Percentiles rank a stretch among this genome's conserved stretches.
phyloP scores from a whole-genome alignment of 2,113 vertebrate genomes.

The Cepphus grylle region DNA sequence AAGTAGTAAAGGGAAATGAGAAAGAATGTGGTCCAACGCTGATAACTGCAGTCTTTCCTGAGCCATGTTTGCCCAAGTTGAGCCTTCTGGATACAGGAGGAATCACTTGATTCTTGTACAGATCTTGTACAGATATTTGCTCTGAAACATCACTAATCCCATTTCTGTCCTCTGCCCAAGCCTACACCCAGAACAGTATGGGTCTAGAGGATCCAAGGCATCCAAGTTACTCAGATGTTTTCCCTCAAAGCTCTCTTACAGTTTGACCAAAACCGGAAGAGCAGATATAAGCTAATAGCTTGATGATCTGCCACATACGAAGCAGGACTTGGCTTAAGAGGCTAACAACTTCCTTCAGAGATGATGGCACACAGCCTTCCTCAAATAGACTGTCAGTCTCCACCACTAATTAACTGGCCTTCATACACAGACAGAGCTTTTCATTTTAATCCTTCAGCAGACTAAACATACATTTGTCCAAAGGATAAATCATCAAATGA shows the following conservation, averaged over 20 bases:
- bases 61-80: background rate
- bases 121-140: background rate
- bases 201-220: background rate
- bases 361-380: background rate
- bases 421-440: background rate
- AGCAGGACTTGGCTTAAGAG: background rate
- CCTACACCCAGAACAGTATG: accelerated
- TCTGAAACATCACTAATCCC: background rate
- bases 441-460: background rate
- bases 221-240: background rate
- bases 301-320: background rate
- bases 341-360: background rate
- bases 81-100: background rate
- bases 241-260: background rate
- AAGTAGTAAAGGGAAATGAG: background rate
- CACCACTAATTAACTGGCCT: background rate
- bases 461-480: background rate
- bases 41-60: background rate
- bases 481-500: background rate
- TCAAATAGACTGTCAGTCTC: background rate
- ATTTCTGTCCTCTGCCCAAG: background rate
- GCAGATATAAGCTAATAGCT: background rate
- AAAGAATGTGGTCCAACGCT: accelerated
- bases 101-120: background rate
- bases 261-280: background rate